Evolutionary conservation across 1,140 invertebrate genomes (phyloP).

Genomic region (Teleopsis dalmanni): DNA sequence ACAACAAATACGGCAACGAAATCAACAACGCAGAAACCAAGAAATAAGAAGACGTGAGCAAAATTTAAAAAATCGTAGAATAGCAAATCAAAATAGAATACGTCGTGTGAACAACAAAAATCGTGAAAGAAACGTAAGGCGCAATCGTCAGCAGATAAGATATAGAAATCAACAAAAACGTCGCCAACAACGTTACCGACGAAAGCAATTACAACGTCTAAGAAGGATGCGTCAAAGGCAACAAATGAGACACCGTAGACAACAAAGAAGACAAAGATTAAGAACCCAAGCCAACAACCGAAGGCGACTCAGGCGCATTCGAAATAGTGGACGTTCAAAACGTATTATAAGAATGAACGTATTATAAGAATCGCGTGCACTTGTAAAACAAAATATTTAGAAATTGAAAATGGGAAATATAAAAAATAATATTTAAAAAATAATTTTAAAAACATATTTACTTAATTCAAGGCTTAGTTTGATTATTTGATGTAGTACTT

Average conservation of each 20-base stretch:
- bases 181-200: neutral
- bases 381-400: too few species aligned
- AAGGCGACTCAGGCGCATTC: neutral
- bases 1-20: neutral
- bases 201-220: neutral
- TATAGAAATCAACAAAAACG: neutral
- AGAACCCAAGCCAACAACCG: neutral
- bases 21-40: neutral
- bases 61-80: too few species aligned
- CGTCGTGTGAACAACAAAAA: too few species aligned
- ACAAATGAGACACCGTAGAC: neutral
- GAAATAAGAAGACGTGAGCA: too few species aligned
- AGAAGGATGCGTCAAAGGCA: neutral
- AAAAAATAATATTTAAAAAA: too few species aligned
- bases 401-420: too few species aligned
- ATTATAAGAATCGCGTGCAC: too few species aligned
- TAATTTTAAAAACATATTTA: too few species aligned
- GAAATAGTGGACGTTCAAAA: neutral
- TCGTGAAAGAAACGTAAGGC: too few species aligned
- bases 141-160: neutral
- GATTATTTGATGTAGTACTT: too few species aligned
- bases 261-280: neutral
- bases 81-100: too few species aligned
- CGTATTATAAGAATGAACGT: slow-evolving; percentile 2
- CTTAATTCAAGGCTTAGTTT: too few species aligned